Evolutionary conservation across 1,140 invertebrate genomes (phyloP), one percentile per base, ranked within the genome.

Genomic region (Atta texana): DNA sequence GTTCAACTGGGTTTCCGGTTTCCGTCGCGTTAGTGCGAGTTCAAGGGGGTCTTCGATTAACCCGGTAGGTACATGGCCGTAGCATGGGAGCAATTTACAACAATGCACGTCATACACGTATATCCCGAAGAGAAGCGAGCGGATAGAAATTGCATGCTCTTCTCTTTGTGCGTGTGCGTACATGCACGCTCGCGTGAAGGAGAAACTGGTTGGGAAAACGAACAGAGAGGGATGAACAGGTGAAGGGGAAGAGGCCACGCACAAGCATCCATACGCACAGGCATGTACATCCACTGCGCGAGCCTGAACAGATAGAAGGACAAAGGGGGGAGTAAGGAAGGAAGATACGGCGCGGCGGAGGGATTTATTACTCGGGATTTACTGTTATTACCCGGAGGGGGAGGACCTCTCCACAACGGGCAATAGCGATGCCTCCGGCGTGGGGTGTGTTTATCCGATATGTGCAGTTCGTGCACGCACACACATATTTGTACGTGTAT

Each of bases 341-440:
- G 75, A 87, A 69, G 88, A 84, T 55, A 87, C 71, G 61, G 39
- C 39, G 39, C 39, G 39, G 34, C 51, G 78, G 92, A 91, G 92
- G 94, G 92, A 94, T 94, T 94, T 94, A 94, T 94, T 93, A 91
- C 93, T 89, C 77, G 92, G 92, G 91, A 95, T 94, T 95, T 95
- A 94, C 93, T 95, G 94, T 95, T 95, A 95, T 94, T 95, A 94
- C 93, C 93, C 89, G 88, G 90, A 93, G 93, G 93, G 93, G 90
- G 81, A 90, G 88, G 85, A 85, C 89, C 91, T 90, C 87, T 91
- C 84, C 53, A n/a, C 72, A 91, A 82, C 76, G 84, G 81, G 86
- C 84, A 91, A 88, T 90, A 86, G 75, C 91, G 92, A 86, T 92
- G 92, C 89, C 90, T 89, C 69, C 64, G 49, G 74, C 80, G 87